Base-by-base conservation (phyloP, 2,113 vertebrate genomes). In the Plectropomus leopardus region DNA sequence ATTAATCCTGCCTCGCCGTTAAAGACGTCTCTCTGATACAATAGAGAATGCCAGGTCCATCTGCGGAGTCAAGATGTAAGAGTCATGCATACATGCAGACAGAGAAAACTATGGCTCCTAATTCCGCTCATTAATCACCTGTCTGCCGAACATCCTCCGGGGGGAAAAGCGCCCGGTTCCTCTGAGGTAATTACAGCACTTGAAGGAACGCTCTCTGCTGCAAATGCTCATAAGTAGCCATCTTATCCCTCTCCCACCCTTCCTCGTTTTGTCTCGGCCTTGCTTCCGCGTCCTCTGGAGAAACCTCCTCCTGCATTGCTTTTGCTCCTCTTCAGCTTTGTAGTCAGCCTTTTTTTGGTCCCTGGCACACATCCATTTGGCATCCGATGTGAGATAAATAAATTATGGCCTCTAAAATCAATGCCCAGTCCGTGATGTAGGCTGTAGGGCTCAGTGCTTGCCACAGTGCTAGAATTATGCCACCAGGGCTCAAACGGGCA, bases 81-180 rank as follows among this genome's bases (percentile, higher is more conserved):
- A 70, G 73, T 68, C 79, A 69, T 78, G 77, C 83, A 76, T 78
- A 80, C 73, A 81, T 66, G 79, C 73, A 58, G 83, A 72, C 80
- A 73, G 79, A 57, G 55, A 83, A 63, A 82, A 53, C 80, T 78
- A 66, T 15, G 63, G 83, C 77, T 89, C 71, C 79, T 88, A 91
- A 90, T 91, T 86, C 84, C 84, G 83, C 86, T 88, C 88, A 91
- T 92, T 89, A 89, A 92, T 91, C 91, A 89, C 85, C 82, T 87
- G 88, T 89, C 88, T 72, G 63, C 65, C 5, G 21, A 79, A 80
- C 70, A 63, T 85, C 74, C 88, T 91, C 81, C 30, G 66, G 75
- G 66, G 75, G 85, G 88, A 76, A 86, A 78, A 70, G 74, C 8
- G 8, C 51, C 67, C 7, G 24, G 59, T 61, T 88, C 71, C 82